A percentile compares a stretch with the other conserved stretches of the same genome.
Conservation (phyloP, 2,113 vertebrate species). For the Orientallactaga bullata region DNA sequence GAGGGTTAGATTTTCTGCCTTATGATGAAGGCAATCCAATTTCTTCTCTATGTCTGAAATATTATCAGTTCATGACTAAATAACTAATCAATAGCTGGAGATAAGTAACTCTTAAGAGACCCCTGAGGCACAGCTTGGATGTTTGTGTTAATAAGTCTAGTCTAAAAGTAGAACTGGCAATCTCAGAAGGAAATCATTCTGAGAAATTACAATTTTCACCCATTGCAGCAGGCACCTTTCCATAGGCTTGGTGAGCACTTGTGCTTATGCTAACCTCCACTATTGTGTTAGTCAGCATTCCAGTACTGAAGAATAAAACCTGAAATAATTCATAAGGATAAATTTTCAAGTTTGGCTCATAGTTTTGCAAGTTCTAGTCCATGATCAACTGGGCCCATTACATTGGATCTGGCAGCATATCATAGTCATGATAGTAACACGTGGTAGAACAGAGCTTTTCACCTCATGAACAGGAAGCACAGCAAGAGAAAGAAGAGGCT, state of each 20-base stretch:
- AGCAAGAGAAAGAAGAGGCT: background rate
- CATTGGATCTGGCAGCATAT: background rate
- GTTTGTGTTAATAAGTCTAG: slow-evolving; percentile 54
- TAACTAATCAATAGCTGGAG: slow-evolving; percentile 53
- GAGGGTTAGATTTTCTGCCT: slow-evolving; percentile 32
- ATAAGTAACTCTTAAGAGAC: slow-evolving; percentile 58
- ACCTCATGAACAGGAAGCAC: background rate
- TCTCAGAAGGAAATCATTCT: slow-evolving; percentile 54
- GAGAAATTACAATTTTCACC: slow-evolving; percentile 39
- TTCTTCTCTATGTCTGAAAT: slow-evolving; percentile 34
- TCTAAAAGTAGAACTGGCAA: slow-evolving; percentile 52
- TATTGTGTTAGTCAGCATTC: background rate
- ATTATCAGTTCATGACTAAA: slow-evolving; percentile 55
- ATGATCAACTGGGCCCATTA: background rate
- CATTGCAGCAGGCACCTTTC: background rate
- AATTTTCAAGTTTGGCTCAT: background rate
- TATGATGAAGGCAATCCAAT: slow-evolving; percentile 17
- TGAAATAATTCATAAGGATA: background rate
- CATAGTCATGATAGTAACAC: background rate
- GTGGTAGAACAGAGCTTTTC: background rate
- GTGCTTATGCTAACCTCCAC: background rate
- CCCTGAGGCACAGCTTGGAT: slow-evolving; percentile 27
- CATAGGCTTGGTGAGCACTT: background rate
- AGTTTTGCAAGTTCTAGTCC: background rate
- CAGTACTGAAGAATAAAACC: background rate